Percentiles rank a stretch among this genome's conserved stretches.
phyloP scores from a whole-genome alignment of 2,797 vertebrate species.

The Neosalanx taihuensis region DNA sequence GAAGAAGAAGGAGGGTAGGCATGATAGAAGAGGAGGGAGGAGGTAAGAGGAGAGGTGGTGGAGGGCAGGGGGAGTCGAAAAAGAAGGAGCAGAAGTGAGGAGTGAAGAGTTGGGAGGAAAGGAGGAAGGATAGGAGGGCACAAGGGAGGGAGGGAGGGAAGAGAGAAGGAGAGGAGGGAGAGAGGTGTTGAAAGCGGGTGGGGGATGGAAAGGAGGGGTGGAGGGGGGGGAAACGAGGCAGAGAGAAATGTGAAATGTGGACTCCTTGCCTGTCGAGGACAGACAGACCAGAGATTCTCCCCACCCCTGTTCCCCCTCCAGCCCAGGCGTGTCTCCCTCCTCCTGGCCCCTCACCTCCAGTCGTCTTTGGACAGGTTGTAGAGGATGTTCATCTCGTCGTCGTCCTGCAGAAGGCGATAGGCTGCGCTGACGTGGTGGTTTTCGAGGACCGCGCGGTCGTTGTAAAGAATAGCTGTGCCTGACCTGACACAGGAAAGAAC shows the following conservation, averaged over 20 bases:
- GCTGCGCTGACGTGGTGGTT: conserved; percentile 92
- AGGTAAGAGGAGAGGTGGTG: background rate
- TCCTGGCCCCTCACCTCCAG: conserved; percentile 84
- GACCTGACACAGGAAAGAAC: conserved; percentile 74
- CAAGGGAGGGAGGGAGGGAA: no score
- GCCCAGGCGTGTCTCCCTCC: background rate
- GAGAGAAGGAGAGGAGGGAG: no score
- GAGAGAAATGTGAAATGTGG: background rate
- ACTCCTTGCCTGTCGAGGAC: background rate
- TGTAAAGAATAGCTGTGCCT: conserved; percentile 91
- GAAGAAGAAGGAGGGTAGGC: background rate
- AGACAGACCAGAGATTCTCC: background rate
- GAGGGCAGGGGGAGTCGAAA: background rate
- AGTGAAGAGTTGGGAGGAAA: background rate
- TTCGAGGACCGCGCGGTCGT: conserved; percentile 90
- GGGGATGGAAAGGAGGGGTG: no score
- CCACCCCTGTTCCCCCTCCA: background rate
- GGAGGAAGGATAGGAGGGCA: no score
- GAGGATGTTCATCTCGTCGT: conserved; percentile 93
- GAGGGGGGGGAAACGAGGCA: no score
- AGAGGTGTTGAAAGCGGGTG: no score
- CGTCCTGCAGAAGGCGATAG: conserved; percentile 88
- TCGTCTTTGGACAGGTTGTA: conserved; percentile 91
- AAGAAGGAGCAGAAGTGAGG: no score
- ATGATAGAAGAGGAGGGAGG: background rate